phyloP scores from a whole-genome alignment of 2,113 vertebrate genomes.

The Petrocephalus microphthalmus region DNA sequence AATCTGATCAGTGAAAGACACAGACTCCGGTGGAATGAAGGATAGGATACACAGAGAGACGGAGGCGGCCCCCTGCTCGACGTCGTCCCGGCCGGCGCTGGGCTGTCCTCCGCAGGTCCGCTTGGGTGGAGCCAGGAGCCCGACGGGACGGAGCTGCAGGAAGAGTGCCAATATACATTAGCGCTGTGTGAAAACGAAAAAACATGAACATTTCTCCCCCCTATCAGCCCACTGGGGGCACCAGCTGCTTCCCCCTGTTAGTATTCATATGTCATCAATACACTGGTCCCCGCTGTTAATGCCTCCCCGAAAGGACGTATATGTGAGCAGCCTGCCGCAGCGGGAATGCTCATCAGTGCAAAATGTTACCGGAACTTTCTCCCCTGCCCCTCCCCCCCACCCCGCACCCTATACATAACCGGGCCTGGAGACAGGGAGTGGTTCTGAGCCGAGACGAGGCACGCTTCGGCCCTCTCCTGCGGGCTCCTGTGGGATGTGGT shows the following conservation, averaged over 20 bases:
- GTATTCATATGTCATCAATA: neutral
- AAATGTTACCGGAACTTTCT: neutral
- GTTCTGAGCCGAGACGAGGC: conserved; percentile 58
- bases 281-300: neutral
- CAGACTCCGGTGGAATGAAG: conserved; percentile 99
- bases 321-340: neutral
- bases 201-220: neutral
- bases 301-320: neutral
- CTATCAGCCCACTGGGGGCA: neutral
- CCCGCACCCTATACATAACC: neutral
- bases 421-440: conserved; percentile 37
- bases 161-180: neutral
- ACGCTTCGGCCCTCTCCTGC: conserved; percentile 46
- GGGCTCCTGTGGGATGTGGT: conserved; percentile 5
- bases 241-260: neutral
- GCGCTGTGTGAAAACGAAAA: neutral
- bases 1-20: conserved; percentile 87
- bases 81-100: neutral
- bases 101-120: neutral
- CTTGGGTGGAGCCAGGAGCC: neutral
- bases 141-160: neutral
- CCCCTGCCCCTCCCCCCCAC: neutral
- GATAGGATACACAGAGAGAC: conserved; percentile 77
- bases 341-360: neutral
- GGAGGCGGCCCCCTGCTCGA: neutral